Evolutionary conservation across 1,140 invertebrate genomes (phyloP).

Genomic region (Solenopsis invicta): DNA sequence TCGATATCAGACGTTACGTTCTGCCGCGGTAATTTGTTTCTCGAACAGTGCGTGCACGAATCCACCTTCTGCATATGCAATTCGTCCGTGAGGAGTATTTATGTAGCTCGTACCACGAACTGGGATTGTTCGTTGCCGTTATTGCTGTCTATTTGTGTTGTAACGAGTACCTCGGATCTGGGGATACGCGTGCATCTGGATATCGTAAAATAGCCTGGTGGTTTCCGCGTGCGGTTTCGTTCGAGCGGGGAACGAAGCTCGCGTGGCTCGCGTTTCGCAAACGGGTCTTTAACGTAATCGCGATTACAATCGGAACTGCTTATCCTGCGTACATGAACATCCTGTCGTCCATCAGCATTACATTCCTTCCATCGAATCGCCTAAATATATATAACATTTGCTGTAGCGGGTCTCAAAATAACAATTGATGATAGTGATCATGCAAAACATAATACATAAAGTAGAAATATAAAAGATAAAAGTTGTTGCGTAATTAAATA

Average conservation of each 20-base stretch:
- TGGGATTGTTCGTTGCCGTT: conserved; percentile 11
- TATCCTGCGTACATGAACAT: conserved; percentile 5
- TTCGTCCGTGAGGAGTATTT: conserved; percentile 39
- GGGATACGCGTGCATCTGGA: conserved; percentile 4
- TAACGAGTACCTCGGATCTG: background rate
- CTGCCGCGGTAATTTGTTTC: conserved; percentile 40
- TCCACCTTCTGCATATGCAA: conserved; percentile 23
- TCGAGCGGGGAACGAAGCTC: background rate
- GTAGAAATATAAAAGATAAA: background rate
- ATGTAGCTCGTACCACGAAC: background rate
- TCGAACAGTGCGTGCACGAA: background rate
- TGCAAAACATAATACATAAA: background rate
- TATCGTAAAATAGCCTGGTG: conserved; percentile 2
- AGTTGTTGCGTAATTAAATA: background rate
- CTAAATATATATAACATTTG: background rate
- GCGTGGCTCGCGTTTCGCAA: conserved; percentile 5
- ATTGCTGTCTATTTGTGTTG: conserved; percentile 18
- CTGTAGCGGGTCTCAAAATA: background rate
- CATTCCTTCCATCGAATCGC: background rate
- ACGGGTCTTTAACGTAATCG: conserved; percentile 23
- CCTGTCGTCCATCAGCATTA: background rate
- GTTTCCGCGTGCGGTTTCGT: conserved; percentile 27
- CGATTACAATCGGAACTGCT: conserved; percentile 29
- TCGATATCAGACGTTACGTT: background rate
- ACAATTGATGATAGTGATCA: background rate